These are phyloP conservation scores for Melanargia galathea DNA, from an alignment of 2,888 invertebrate species.

Conservation along the genomic window DNA sequence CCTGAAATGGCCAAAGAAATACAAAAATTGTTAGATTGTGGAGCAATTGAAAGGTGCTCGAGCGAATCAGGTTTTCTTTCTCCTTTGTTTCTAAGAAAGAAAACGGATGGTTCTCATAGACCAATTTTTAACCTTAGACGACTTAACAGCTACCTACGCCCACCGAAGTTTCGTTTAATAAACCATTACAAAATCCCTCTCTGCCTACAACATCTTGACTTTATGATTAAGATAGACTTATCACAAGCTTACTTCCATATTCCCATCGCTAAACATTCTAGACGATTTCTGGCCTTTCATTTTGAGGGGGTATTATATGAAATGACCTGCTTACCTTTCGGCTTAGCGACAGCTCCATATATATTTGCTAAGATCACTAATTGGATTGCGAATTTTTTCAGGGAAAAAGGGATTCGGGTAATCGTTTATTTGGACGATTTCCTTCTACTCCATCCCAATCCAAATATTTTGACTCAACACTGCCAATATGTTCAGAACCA, in stretches of 20 bases:
- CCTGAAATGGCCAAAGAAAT: not conserved
- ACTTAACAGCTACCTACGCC: not conserved
- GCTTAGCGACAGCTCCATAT: not conserved
- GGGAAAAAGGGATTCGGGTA: not conserved
- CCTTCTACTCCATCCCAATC: not conserved
- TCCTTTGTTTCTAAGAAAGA: not conserved
- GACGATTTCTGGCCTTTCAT: not conserved
- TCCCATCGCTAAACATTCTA: not conserved
- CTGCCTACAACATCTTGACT: no score
- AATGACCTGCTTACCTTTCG: not conserved
- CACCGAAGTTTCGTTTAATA: conserved; percentile 3
- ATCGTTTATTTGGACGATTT: conserved; percentile 1
- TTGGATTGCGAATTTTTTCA: conserved; percentile 1
- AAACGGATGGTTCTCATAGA: not conserved
- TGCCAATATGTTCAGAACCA: not conserved
- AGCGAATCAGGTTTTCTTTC: conserved; percentile 3
- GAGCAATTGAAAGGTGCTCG: not conserved
- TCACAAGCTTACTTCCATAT: not conserved
- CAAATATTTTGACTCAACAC: conserved; percentile 1
- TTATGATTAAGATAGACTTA: not conserved
- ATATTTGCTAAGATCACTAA: conserved; percentile 1
- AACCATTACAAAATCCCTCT: conserved; percentile 1
- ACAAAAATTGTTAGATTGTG: conserved; percentile 1
- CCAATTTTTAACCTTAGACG: not conserved
- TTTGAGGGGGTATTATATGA: not conserved